A percentile compares a stretch with the other conserved stretches of the same genome.
Evolutionary conservation across 1,140 invertebrate genomes (phyloP).

Genomic region (Heliconius himera): DNA sequence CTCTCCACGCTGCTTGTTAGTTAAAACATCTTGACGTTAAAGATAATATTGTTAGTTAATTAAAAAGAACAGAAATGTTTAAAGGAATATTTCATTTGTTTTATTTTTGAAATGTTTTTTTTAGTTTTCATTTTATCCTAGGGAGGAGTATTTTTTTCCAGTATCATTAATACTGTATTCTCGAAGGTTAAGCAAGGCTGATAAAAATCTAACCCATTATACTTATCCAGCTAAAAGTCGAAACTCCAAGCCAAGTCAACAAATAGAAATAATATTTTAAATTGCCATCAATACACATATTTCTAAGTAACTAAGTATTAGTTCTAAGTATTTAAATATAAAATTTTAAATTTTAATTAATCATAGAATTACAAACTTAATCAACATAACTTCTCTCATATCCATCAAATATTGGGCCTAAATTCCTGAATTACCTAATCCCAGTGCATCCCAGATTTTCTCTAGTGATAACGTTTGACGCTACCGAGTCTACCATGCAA

Average conservation of each 20-base stretch:
- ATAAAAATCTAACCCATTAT: too few species aligned
- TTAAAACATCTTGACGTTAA: not conserved
- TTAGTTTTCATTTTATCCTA: too few species aligned
- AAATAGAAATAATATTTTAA: too few species aligned
- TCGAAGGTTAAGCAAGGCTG: too few species aligned
- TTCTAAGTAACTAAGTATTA: not conserved
- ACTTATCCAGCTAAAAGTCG: too few species aligned
- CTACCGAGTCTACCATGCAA: slow-evolving; percentile 16
- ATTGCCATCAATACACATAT: too few species aligned
- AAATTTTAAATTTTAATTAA: not conserved
- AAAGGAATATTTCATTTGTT: not conserved
- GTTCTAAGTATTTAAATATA: too few species aligned
- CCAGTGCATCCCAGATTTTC: not conserved
- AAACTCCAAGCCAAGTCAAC: too few species aligned
- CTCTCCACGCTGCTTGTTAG: not conserved
- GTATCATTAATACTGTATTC: too few species aligned
- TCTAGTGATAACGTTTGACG: slow-evolving; percentile 13
- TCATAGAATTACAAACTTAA: not conserved
- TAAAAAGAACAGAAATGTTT: not conserved
- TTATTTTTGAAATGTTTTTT: too few species aligned
- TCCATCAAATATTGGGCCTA: not conserved
- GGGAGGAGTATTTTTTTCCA: too few species aligned
- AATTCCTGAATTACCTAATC: not conserved
- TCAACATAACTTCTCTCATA: not conserved
- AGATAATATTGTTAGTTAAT: not conserved